These are phyloP conservation scores for Trichonephila inaurata DNA, from an alignment of 1,140 invertebrate genomes.

Conservation along the genomic window DNA sequence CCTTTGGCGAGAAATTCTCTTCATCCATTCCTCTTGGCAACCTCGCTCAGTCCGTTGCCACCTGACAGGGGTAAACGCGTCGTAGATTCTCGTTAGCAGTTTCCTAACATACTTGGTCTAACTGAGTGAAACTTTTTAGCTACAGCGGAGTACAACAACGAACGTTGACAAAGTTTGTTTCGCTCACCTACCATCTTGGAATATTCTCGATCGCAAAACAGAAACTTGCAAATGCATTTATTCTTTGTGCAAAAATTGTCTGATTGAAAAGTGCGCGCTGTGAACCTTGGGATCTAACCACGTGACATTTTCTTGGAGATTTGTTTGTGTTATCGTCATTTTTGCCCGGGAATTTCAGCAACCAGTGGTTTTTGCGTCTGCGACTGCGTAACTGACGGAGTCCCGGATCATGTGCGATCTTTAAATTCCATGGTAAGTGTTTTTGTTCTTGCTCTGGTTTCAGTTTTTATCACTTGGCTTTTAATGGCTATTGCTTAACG, in stretches of 20 bases:
- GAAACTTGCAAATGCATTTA: not conserved
- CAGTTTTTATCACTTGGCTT: not conserved
- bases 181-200: constrained; percentile 20
- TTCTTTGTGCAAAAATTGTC: constrained; percentile 24
- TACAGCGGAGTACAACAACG: not conserved
- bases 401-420: constrained; percentile 21
- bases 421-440: constrained; percentile 58
- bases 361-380: constrained; percentile 56
- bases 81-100: constrained; percentile 52
- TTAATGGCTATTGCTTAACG: not conserved
- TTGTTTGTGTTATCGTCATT: constrained; percentile 59
- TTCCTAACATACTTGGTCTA: constrained; percentile 40
- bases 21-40: constrained; percentile 10
- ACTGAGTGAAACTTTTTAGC: not conserved
- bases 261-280: not conserved
- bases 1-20: constrained; percentile 56
- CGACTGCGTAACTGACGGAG: constrained; percentile 36
- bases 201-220: not conserved
- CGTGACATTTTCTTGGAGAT: constrained; percentile 59
- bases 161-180: not conserved
- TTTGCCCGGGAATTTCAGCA: constrained; percentile 69
- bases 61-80: constrained; percentile 43
- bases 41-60: constrained; percentile 71
- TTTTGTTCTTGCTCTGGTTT: constrained; percentile 21
- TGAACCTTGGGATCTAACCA: constrained; percentile 35